A percentile compares a stretch with the other conserved stretches of the same genome.
phyloP scores from a whole-genome alignment of 2,888 invertebrate genomes.

The Hirtodrosophila alboralis region DNA sequence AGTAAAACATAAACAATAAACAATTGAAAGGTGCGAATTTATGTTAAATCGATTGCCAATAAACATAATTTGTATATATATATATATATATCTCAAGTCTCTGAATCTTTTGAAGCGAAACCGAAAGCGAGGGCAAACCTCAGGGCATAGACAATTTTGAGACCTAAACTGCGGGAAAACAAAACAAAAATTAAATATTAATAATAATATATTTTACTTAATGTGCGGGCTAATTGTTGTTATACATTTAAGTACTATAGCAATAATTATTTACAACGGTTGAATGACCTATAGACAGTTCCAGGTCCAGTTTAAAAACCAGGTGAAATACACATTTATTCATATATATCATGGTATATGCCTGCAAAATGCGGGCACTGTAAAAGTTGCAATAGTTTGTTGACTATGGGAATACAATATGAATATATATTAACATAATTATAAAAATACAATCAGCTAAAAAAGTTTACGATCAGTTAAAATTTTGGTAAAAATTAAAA shows the following conservation, averaged over 20 bases:
- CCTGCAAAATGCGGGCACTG: conserved; percentile 29
- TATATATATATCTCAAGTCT: background rate
- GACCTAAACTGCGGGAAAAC: conserved; percentile 14
- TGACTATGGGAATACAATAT: background rate
- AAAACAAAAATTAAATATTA: no score
- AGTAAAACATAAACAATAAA: conserved; percentile 57
- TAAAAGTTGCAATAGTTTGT: conserved; percentile 11
- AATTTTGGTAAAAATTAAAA: no score
- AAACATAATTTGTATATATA: conserved; percentile 44
- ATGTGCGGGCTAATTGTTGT: conserved; percentile 34
- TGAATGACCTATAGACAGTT: conserved; percentile 60
- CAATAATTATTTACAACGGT: conserved; percentile 39
- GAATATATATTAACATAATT: background rate
- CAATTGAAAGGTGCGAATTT: conserved; percentile 75
- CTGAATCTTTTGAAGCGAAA: conserved; percentile 45
- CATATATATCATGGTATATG: no score
- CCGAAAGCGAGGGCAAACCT: conserved; percentile 58
- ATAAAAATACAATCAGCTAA: background rate
- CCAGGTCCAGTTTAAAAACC: conserved; percentile 12
- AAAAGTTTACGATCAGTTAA: no score
- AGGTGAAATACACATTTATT: background rate
- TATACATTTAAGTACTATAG: conserved; percentile 4
- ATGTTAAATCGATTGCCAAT: conserved; percentile 69
- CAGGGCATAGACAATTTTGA: conserved; percentile 17
- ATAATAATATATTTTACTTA: conserved; percentile 5